These are phyloP conservation scores for Chymomyza procnemis DNA, from an alignment of 2,888 invertebrate species.

Conservation along the genomic window DNA sequence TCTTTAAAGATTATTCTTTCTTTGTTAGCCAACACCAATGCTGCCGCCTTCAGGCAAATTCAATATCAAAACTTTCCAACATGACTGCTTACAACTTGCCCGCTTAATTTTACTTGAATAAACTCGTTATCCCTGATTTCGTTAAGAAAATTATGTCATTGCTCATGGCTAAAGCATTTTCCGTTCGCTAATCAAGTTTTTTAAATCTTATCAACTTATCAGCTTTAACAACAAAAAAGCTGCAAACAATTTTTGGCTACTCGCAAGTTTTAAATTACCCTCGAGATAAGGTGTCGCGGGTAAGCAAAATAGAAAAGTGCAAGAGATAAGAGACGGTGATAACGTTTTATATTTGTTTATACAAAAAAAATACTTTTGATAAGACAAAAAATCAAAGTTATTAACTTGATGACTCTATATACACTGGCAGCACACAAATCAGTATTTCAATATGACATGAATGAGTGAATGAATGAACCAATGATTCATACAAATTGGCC, in stretches of 20 bases:
- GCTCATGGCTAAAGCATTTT: background rate
- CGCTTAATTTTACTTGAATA: background rate
- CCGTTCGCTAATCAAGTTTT: constrained; percentile 19
- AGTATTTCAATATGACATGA: background rate
- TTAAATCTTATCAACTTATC: constrained; percentile 30
- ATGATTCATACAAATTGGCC: background rate
- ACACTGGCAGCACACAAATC: background rate
- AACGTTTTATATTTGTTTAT: background rate
- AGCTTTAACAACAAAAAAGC: constrained; percentile 12
- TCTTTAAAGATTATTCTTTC: too few relatives aligned
- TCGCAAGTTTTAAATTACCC: constrained; percentile 26
- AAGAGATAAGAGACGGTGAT: background rate
- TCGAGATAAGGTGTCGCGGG: constrained; percentile 23
- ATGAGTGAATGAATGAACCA: background rate
- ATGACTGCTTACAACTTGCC: background rate
- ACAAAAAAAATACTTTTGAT: background rate
- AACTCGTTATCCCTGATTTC: background rate
- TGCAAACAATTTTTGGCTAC: constrained; percentile 17
- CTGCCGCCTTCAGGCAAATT: background rate
- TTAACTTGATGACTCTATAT: background rate
- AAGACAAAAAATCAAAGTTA: background rate
- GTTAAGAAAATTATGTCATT: background rate
- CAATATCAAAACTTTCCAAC: background rate
- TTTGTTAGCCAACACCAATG: background rate
- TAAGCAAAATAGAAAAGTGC: background rate